Conservation (phyloP, 2,797 vertebrate species). For the Sebastes itinus region DNA sequence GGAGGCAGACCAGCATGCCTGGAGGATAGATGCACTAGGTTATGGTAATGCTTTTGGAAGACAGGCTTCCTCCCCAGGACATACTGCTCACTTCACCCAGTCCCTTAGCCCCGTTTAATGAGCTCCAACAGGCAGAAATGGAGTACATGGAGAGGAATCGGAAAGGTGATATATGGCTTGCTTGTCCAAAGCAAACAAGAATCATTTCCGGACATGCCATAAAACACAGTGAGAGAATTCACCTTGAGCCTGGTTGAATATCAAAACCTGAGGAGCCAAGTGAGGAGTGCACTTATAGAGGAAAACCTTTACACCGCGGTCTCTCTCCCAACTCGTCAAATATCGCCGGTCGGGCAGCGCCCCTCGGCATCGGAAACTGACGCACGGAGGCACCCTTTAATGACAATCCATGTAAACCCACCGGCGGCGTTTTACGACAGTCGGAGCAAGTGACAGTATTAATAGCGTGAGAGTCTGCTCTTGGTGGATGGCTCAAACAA, state of each 20-base stretch:
- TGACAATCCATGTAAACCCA: too few species aligned
- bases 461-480: too few species aligned
- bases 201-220: slow-evolving; percentile 48
- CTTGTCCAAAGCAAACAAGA: slow-evolving; percentile 52
- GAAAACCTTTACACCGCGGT: not conserved
- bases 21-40: slow-evolving; percentile 61
- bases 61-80: slow-evolving; percentile 68
- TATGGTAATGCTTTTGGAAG: slow-evolving; percentile 74
- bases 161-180: slow-evolving; percentile 44
- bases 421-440: too few species aligned
- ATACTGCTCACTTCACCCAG: slow-evolving; percentile 57
- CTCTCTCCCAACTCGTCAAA: too few species aligned
- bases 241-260: slow-evolving; percentile 22
- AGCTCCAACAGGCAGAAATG: slow-evolving; percentile 65
- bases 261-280: not conserved
- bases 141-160: slow-evolving; percentile 33
- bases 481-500: too few species aligned
- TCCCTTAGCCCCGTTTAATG: slow-evolving; percentile 69
- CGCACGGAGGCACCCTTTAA: too few species aligned
- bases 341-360: too few species aligned
- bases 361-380: too few species aligned
- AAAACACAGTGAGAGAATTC: slow-evolving; percentile 43
- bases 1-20: slow-evolving; percentile 48
- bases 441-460: too few species aligned
- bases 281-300: not conserved